Base-by-base conservation (phyloP, 2,888 invertebrate genomes). In the Hypomecis atomaria region DNA sequence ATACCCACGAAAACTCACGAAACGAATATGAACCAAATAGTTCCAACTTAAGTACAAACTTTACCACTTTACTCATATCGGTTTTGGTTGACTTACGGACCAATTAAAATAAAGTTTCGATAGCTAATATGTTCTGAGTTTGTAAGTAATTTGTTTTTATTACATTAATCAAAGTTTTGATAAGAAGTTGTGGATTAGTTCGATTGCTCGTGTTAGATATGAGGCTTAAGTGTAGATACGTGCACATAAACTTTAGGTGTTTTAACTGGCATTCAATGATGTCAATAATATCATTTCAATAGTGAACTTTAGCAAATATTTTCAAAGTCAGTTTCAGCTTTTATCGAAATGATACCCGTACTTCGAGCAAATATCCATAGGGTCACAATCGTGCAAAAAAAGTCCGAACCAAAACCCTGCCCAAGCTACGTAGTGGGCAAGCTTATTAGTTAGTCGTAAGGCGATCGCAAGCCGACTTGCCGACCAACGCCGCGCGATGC, bases 31-130 rank as follows among this genome's bases (percentile, higher is more conserved):
- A 38, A 10, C 55, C 33, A 33, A 55, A 55, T 63, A 62, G 59
- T 59, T 67, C 34, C 44, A 48, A 44, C 62, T 53, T 37, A 23
- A 23, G 23, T 23, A 23, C 13, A 13, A 61, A 66, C 45, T 70
- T 63, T 52, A 43, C 60, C 62, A 65, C 58, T 69, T 64, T 59
- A 50, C 54, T 59, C 67, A 65, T 65, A 67, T 70, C 67, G 52
- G 54, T 57, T 59, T 59, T 48, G 60, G 63, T 61, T 66, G 64
- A 62, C 62, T 57, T 66, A 61, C 40, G 13, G 58, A 59, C 52
- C 61, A 65, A 65, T 65, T 58, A 59, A 60, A 62, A 57, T 64
- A 58, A 62, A 69, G 50, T 64, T 64, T 64, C 37, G 53, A 58
- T 63, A 33, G 11, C 63, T 64, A 50, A 64, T 49, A 55, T 55